These are phyloP conservation scores for Micromys minutus DNA, from an alignment of 2,113 vertebrate species.

Conservation along the genomic window DNA sequence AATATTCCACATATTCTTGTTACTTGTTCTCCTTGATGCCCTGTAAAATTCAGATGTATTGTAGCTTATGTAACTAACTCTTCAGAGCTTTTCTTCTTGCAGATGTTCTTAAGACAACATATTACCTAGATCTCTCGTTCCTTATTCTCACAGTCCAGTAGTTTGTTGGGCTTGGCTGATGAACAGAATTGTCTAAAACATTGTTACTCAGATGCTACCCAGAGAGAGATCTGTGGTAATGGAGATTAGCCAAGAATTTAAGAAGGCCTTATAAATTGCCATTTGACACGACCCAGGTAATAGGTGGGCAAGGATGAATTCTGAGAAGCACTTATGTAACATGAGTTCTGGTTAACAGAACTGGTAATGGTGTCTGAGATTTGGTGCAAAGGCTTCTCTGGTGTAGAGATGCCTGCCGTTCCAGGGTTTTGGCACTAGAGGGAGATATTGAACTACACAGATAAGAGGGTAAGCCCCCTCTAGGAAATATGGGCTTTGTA, in stretches of 20 bases:
- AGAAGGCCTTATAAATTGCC: background rate
- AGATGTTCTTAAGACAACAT: background rate
- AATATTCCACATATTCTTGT: background rate
- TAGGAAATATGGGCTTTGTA: background rate
- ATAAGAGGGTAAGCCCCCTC: background rate
- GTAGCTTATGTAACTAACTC: background rate
- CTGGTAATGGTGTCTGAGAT: background rate
- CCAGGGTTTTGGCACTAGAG: constrained; percentile 64
- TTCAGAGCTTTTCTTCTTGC: background rate
- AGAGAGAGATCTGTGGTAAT: background rate
- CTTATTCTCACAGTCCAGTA: background rate
- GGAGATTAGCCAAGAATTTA: background rate
- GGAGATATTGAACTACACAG: constrained; percentile 33
- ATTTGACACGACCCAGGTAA: background rate
- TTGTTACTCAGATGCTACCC: background rate
- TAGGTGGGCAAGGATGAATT: background rate
- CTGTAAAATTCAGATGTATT: background rate
- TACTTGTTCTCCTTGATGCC: background rate
- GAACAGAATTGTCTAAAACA: background rate
- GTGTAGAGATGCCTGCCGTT: background rate
- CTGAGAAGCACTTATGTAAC: background rate
- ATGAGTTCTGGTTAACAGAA: background rate
- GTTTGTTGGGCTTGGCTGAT: background rate
- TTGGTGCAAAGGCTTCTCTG: background rate
- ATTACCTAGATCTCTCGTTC: background rate